phyloP scores from a whole-genome alignment of 2,888 invertebrate genomes.

The Yponomeuta evonymella region DNA sequence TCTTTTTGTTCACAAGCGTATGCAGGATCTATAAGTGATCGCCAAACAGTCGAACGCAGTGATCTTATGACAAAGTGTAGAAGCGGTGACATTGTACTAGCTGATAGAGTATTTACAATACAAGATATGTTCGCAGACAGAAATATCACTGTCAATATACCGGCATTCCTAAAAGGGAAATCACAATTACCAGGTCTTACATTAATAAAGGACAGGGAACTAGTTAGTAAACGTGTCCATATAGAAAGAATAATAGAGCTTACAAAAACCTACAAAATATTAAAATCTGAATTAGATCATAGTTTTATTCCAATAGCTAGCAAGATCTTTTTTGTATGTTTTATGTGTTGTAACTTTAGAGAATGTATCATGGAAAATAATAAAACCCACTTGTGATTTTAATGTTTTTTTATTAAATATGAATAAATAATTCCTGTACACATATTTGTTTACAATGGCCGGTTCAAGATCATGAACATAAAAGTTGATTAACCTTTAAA shows the following conservation, averaged over 20 bases:
- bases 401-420: no score
- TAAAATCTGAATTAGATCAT: no score
- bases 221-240: slow-evolving; percentile 23
- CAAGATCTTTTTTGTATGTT: no score
- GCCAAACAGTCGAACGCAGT: slow-evolving; percentile 12
- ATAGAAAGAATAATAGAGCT: slow-evolving; percentile 16
- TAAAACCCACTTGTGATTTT: no score
- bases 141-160: slow-evolving; percentile 13
- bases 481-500: no score
- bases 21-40: slow-evolving; percentile 15
- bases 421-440: no score
- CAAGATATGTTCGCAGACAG: slow-evolving; percentile 17
- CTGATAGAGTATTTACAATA: slow-evolving; percentile 16
- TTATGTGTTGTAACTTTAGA: no score
- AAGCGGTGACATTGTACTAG: slow-evolving; percentile 15
- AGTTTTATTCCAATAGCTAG: no score
- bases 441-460: no score
- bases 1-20: slow-evolving; percentile 16
- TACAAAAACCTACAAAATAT: slow-evolving; percentile 17
- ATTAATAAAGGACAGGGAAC: slow-evolving; percentile 24
- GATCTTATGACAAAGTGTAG: neutral
- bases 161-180: slow-evolving; percentile 17
- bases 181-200: slow-evolving; percentile 14
- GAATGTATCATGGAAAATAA: no score
- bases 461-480: no score